A percentile compares a stretch with the other conserved stretches of the same genome.
These are phyloP conservation scores for Alitta virens DNA, from an alignment of 2,888 invertebrate species.

Conservation along the genomic window DNA sequence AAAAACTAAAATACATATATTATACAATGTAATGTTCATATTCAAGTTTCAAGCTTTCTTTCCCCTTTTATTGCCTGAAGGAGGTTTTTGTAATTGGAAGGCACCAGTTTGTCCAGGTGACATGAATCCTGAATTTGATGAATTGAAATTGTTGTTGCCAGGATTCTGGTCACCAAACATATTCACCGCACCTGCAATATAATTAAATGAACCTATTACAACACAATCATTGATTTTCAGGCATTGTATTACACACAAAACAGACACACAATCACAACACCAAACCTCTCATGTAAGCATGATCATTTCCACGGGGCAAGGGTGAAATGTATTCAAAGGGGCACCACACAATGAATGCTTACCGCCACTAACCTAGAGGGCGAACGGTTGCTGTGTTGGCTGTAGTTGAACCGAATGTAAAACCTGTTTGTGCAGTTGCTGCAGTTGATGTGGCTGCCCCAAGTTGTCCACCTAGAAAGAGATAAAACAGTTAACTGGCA, in stretches of 20 bases:
- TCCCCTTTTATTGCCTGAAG: constrained; percentile 50
- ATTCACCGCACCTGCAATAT: neutral
- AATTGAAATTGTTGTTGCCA: constrained; percentile 21
- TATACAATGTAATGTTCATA: too few relatives aligned
- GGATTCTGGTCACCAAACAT: constrained; percentile 27
- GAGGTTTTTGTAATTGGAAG: constrained; percentile 55
- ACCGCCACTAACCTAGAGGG: constrained; percentile 40
- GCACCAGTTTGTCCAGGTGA: constrained; percentile 22
- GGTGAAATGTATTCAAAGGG: too few relatives aligned
- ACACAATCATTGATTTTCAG: neutral
- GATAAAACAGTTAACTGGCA: neutral
- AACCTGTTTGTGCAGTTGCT: constrained; percentile 12
- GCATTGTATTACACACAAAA: neutral
- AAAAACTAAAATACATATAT: too few relatives aligned
- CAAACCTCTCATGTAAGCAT: too few relatives aligned
- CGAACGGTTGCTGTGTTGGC: constrained; percentile 33
- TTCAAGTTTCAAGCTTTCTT: constrained; percentile 31
- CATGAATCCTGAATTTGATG: constrained; percentile 18
- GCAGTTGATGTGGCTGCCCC: constrained; percentile 20
- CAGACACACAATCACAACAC: too few relatives aligned
- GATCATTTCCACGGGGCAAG: too few relatives aligned
- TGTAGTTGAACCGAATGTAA: constrained; percentile 19
- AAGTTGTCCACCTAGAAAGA: neutral
- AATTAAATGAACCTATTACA: too few relatives aligned
- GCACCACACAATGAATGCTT: constrained; percentile 21